phyloP scores from a whole-genome alignment of 2,888 invertebrate species.

The Steromphala cineraria region DNA sequence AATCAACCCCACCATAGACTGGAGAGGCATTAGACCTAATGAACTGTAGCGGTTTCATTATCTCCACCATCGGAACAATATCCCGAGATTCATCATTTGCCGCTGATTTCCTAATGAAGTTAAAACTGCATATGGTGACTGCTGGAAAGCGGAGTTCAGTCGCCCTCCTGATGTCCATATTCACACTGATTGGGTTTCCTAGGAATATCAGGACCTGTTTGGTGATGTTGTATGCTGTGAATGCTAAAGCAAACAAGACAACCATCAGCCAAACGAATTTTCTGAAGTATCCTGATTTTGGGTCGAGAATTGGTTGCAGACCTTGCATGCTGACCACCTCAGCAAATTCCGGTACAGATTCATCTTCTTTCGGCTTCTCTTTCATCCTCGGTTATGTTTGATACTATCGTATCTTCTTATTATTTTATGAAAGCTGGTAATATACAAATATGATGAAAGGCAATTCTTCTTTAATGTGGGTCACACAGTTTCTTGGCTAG shows the following conservation, averaged over 20 bases:
- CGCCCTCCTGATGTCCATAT: constrained; percentile 23
- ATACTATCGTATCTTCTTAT: no score
- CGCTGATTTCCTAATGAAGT: neutral
- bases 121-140: constrained; percentile 26
- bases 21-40: neutral
- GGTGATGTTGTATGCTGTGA: constrained; percentile 30
- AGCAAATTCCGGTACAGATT: neutral
- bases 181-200: constrained; percentile 17
- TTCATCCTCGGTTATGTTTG: no score
- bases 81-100: neutral
- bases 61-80: neutral
- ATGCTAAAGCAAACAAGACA: constrained; percentile 17
- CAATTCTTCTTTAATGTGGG: no score
- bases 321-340: constrained; percentile 29
- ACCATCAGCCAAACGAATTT: constrained; percentile 23
- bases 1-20: constrained; percentile 10
- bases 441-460: no score
- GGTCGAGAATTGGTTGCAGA: constrained; percentile 26
- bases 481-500: no score
- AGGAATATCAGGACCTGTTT: constrained; percentile 23
- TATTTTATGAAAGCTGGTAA: no score
- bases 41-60: constrained; percentile 18
- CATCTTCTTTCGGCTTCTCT: no score
- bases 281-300: constrained; percentile 22
- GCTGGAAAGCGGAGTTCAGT: constrained; percentile 16